Conservation (phyloP, 2,888 invertebrate species). For the Tetheella fluctuosa region DNA sequence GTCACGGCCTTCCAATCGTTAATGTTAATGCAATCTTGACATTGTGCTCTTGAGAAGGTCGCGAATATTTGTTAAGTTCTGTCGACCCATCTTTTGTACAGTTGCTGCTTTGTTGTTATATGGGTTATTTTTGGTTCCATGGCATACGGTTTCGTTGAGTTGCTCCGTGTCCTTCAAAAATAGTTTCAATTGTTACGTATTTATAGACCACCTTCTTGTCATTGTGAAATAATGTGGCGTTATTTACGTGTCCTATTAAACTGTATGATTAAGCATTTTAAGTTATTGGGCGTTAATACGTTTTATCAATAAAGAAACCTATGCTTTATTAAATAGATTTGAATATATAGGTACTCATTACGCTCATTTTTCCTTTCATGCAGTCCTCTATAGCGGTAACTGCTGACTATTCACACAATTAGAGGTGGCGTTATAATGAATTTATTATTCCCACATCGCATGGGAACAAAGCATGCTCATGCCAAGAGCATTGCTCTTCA, state of each 20-base stretch:
- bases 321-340: not conserved
- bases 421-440: constrained; percentile 40
- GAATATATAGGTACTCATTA: too few species aligned
- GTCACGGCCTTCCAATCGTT: constrained; percentile 38
- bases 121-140: not conserved
- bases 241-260: too few species aligned
- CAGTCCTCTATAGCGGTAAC: constrained; percentile 24
- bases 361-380: constrained; percentile 14
- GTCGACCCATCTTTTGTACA: constrained; percentile 30
- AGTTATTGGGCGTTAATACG: not conserved
- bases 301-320: not conserved
- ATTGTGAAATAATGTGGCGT: too few species aligned
- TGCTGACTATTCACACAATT: constrained; percentile 46
- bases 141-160: not conserved
- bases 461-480: constrained; percentile 29
- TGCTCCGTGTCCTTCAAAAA: too few species aligned
- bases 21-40: constrained; percentile 54
- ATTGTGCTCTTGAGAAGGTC: constrained; percentile 54
- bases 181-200: not conserved
- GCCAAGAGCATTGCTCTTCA: constrained; percentile 41
- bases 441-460: constrained; percentile 39
- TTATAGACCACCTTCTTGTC: not conserved
- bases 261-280: too few species aligned
- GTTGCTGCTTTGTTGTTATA: constrained; percentile 7
- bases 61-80: constrained; percentile 29